A percentile compares a stretch with the other conserved stretches of the same genome.
phyloP scores from a whole-genome alignment of 2,797 vertebrate genomes.

The Onychomys torridus region DNA sequence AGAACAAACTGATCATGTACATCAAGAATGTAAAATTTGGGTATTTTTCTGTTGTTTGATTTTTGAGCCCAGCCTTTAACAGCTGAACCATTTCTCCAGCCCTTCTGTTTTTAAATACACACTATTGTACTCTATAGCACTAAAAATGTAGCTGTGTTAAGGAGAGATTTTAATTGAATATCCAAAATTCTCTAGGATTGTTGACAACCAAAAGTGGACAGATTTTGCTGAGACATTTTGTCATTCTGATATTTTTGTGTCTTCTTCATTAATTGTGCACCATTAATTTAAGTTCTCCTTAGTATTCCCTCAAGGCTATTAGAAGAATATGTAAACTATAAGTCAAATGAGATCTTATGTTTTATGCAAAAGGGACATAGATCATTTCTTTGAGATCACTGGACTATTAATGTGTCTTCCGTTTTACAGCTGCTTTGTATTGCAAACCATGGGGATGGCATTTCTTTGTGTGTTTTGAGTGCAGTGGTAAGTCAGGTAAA shows the following conservation, averaged over 20 bases:
- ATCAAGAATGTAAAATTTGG: background rate
- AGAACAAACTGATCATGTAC: background rate
- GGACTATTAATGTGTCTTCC: slow-evolving; percentile 11
- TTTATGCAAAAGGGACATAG: slow-evolving; percentile 17
- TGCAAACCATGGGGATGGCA: background rate
- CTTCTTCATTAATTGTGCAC: background rate
- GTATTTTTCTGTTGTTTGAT: background rate
- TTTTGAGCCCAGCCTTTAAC: background rate
- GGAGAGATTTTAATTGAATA: background rate
- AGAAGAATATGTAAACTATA: slow-evolving; percentile 18
- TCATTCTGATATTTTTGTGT: slow-evolving; percentile 17
- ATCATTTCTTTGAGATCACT: slow-evolving; percentile 54
- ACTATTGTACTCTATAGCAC: background rate
- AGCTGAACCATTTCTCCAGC: background rate
- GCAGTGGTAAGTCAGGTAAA: background rate
- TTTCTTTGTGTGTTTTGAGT: slow-evolving; percentile 8
- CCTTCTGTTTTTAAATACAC: background rate
- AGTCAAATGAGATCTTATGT: background rate
- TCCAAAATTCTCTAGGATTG: background rate
- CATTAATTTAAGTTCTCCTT: background rate
- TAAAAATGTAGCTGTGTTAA: slow-evolving; percentile 23
- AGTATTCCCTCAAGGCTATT: background rate
- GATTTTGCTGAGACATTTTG: background rate
- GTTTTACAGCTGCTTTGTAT: slow-evolving; percentile 27
- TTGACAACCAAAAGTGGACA: background rate